Evolutionary conservation across 2,113 vertebrate species (phyloP), one percentile per base, ranked within the genome.

Genomic region (Lophochroa leadbeateri): DNA sequence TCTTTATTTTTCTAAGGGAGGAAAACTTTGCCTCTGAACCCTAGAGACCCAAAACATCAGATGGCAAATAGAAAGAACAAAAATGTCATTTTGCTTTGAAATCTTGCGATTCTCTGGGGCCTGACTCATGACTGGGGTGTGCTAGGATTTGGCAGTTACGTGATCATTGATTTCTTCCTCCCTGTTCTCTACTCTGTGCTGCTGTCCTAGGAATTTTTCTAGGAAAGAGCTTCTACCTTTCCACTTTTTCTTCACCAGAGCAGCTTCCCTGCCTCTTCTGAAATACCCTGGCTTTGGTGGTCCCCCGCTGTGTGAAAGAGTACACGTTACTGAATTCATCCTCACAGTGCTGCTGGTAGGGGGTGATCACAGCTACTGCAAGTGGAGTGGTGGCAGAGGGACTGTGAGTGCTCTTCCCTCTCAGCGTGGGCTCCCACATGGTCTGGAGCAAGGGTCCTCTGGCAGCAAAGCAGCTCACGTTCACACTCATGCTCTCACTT

Each of bases 351-450:
- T 68, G 39, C 78, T 76, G 52, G 47, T 13, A 43, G 25, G 65
- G 21, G 11, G 17, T 71, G 57, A 64, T 64, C 70, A 58, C n/a
- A 46, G n/a, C 75, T 64, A 16, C 64, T 76, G 27, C 47, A 61
- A 65, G 63, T 3, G 6, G 33, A 58, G 44, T 5, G 9, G 47
- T 64, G 29, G 46, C 41, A 76, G 50, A 2, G 1, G 37, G 37
- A 31, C 64, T 78, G 49, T 43, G 55, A 43, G 11, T 29, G 14
- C 28, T 85, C 24, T 33, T 15, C 5, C 20, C 10, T 10, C 4
- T 3, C 28, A 47, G 2, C 2, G 1, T 2, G 9, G 44, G 20
- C 44, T 90, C 7, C 69, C 19, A 50, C 2, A 0, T 1, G 1
- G 53, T n/a, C n/a, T 87, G 41, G 37, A 67, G 69, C 57, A 53